phyloP scores from a whole-genome alignment of 2,888 invertebrate species.

The Oxyteleia sp. region DNA sequence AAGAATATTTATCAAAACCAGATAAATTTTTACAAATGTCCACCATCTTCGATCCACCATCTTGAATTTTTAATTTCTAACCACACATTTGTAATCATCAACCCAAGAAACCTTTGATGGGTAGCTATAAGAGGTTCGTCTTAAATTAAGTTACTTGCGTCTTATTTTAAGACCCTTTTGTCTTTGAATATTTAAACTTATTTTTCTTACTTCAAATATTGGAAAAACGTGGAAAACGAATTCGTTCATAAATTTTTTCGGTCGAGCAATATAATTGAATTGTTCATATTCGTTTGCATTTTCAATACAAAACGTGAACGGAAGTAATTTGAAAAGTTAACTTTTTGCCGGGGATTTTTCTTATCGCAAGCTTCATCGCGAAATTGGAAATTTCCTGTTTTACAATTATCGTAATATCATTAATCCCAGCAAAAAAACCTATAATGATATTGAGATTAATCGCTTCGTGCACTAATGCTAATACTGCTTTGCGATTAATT shows the following conservation, averaged over 20 bases:
- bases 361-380: conserved; percentile 39
- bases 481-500: conserved; percentile 50
- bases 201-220: background rate
- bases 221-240: background rate
- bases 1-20: too few species aligned
- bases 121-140: too few species aligned
- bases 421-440: conserved; percentile 28
- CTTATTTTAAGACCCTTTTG: too few species aligned
- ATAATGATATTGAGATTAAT: conserved; percentile 51
- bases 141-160: too few species aligned
- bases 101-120: too few species aligned
- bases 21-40: too few species aligned
- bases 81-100: too few species aligned
- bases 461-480: conserved; percentile 33
- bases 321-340: conserved; percentile 18
- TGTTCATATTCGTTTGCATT: conserved; percentile 7
- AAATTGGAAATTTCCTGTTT: conserved; percentile 50
- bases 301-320: conserved; percentile 8
- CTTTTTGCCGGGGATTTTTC: conserved; percentile 17
- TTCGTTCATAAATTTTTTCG: background rate
- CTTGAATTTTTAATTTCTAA: too few species aligned
- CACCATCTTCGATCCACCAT: too few species aligned
- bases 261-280: background rate
- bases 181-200: background rate
- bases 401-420: conserved; percentile 35